phyloP scores from a whole-genome alignment of 1,140 invertebrate genomes.

The Scaptomyza hsui region DNA sequence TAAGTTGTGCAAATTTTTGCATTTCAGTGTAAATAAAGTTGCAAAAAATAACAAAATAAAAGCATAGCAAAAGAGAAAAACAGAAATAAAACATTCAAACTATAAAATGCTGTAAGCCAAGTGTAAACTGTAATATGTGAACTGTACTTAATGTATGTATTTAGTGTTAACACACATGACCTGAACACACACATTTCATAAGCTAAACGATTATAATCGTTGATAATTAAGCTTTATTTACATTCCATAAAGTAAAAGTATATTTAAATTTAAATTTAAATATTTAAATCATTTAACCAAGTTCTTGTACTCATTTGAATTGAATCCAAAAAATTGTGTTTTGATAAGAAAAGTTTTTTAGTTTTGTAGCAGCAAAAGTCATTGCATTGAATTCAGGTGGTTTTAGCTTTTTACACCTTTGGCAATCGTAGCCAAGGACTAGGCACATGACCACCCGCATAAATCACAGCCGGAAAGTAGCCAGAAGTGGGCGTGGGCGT shows the following conservation, averaged over 20 bases:
- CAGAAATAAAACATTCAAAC: conserved; percentile 59
- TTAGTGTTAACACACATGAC: not conserved
- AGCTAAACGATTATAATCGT: not conserved
- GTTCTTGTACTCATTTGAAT: too few species aligned
- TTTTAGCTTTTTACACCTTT: conserved; percentile 59
- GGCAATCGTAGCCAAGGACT: conserved; percentile 36
- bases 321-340: conserved; percentile 1
- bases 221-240: not conserved
- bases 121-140: conserved; percentile 29
- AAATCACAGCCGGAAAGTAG: conserved; percentile 62
- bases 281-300: too few species aligned
- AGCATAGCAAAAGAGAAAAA: too few species aligned
- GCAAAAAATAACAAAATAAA: conserved; percentile 50
- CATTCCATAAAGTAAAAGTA: not conserved
- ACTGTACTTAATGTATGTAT: conserved; percentile 9
- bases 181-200: not conserved
- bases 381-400: conserved; percentile 8
- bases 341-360: not conserved
- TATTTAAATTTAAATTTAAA: not conserved
- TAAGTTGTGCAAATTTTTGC: conserved; percentile 81
- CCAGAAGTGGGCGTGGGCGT: conserved; percentile 56
- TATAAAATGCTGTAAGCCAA: conserved; percentile 43
- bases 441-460: conserved; percentile 45
- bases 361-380: conserved; percentile 18
- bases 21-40: conserved; percentile 81